Percentiles rank a stretch among this genome's conserved stretches.
Evolutionary conservation across 2,888 invertebrate genomes (phyloP).

Genomic region (Chymomyza amoena): DNA sequence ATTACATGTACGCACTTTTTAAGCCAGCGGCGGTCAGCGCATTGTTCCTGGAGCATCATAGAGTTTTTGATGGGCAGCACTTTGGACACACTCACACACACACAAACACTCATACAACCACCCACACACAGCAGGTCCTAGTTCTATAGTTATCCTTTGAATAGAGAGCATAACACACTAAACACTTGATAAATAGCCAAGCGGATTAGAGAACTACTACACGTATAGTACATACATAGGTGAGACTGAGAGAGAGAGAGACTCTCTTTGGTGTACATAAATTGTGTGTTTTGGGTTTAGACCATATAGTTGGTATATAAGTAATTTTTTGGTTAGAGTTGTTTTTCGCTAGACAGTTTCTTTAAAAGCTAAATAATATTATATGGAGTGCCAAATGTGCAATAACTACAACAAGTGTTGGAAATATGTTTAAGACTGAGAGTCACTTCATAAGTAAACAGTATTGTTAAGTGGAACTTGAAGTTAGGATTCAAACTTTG

Average conservation of each 20-base stretch:
- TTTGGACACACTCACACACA: not conserved
- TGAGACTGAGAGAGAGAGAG: not conserved
- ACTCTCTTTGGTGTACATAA: not conserved
- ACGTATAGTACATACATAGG: no score
- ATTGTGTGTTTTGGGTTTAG: not conserved
- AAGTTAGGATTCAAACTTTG: no score
- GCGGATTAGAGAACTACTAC: not conserved
- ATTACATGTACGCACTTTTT: constrained; percentile 38
- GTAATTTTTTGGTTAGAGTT: no score
- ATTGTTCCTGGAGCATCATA: not conserved
- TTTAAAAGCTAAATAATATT: no score
- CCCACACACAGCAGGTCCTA: not conserved
- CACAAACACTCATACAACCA: not conserved
- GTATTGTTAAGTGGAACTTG: no score
- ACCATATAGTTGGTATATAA: not conserved
- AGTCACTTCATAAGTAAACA: no score
- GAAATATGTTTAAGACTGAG: no score
- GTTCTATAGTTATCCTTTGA: no score
- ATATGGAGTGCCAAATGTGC: no score
- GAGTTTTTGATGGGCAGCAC: not conserved
- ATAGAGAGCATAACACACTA: not conserved
- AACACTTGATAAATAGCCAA: not conserved
- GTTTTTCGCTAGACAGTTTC: no score
- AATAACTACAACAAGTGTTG: no score
- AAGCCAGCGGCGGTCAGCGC: constrained; percentile 12